These are phyloP conservation scores for Lasioglossum pauxillum DNA, from an alignment of 2,888 invertebrate genomes.

Conservation along the genomic window DNA sequence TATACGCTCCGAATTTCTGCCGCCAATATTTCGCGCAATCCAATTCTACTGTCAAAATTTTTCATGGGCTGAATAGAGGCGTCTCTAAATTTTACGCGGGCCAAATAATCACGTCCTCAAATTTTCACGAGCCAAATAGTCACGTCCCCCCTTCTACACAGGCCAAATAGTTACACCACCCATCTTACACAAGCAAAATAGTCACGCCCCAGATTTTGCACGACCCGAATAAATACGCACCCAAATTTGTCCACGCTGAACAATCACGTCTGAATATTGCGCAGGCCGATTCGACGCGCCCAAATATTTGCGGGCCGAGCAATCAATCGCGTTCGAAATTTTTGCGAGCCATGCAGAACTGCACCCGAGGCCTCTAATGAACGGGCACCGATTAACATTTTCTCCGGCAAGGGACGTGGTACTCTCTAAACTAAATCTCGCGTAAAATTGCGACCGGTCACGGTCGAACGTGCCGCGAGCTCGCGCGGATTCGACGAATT, in stretches of 20 bases:
- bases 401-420: background rate
- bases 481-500: conserved; percentile 47
- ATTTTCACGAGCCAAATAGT: too few relatives aligned
- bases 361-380: background rate
- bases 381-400: conserved; percentile 32
- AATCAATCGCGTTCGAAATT: background rate
- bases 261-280: background rate
- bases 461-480: conserved; percentile 48
- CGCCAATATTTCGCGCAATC: too few relatives aligned
- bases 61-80: too few relatives aligned
- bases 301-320: background rate
- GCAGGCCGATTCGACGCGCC: background rate
- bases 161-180: too few relatives aligned
- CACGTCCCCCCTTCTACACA: too few relatives aligned
- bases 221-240: background rate
- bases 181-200: too few relatives aligned
- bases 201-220: background rate
- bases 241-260: background rate
- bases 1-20: too few relatives aligned
- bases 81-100: too few relatives aligned
- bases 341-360: background rate
- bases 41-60: too few relatives aligned
- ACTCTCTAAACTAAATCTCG: conserved; percentile 49
- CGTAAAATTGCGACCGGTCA: conserved; percentile 34
- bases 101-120: too few relatives aligned